Percentiles rank a stretch among this genome's conserved stretches.
phyloP scores from a whole-genome alignment of 2,888 invertebrate species.

The Amblyjoppa proteus region DNA sequence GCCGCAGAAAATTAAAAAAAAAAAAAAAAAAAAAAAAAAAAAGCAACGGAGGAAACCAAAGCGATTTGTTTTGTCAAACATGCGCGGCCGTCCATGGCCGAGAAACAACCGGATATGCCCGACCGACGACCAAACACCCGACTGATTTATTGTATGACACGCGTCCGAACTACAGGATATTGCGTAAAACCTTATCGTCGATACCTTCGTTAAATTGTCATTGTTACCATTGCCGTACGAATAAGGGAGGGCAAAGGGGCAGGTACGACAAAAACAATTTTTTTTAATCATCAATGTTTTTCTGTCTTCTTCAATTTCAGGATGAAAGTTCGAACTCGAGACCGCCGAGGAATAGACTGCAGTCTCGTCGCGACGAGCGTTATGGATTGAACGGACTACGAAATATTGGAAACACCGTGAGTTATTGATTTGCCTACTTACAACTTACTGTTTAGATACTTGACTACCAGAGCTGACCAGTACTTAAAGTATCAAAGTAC shows the following conservation, averaged over 20 bases:
- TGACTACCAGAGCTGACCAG: no score
- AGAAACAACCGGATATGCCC: conserved; percentile 40
- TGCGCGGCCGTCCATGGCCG: conserved; percentile 3
- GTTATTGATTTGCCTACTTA: conserved; percentile 73
- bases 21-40: no score
- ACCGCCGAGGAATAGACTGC: conserved; percentile 76
- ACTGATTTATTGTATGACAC: conserved; percentile 47
- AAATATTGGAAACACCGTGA: conserved; percentile 95
- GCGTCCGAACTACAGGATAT: conserved; percentile 49
- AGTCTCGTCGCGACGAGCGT: conserved; percentile 80
- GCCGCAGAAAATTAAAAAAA: background rate
- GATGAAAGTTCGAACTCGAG: conserved; percentile 80
- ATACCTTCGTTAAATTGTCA: conserved; percentile 11
- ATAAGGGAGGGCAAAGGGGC: no score
- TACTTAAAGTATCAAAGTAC: no score
- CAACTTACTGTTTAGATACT: no score
- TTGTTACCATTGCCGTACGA: background rate
- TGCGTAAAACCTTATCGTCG: conserved; percentile 34
- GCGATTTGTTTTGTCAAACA: conserved; percentile 26
- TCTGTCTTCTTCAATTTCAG: conserved; percentile 70
- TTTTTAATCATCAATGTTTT: conserved; percentile 10
- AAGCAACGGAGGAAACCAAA: conserved; percentile 15
- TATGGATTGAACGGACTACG: conserved; percentile 92
- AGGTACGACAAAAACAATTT: no score
- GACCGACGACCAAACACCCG: conserved; percentile 16